Evolutionary conservation across 2,113 vertebrate genomes (phyloP).

Genomic region (Turnix velox): DNA sequence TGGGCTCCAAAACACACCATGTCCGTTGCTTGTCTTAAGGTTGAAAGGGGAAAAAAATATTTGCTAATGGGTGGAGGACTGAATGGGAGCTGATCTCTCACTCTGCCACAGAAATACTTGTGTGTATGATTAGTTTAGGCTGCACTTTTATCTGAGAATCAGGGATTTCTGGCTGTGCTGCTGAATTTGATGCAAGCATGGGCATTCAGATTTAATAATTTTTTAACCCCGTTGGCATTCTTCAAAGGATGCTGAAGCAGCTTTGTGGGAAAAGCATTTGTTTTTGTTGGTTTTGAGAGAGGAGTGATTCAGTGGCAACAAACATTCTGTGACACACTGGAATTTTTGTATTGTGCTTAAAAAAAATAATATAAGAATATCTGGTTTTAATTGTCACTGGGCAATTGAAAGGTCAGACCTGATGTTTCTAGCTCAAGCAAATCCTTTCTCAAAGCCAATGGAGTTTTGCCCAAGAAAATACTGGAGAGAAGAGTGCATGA

Average conservation of each 20-base stretch:
- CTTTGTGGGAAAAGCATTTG: neutral
- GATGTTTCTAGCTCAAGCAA: slow-evolving; percentile 36
- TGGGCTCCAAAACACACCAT: neutral
- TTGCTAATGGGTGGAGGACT: neutral
- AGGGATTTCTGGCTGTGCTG: neutral
- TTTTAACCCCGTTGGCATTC: neutral
- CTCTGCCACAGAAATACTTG: neutral
- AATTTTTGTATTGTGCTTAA: slow-evolving; percentile 14
- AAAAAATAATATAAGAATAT: neutral
- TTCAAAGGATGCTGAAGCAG: neutral
- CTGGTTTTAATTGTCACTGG: slow-evolving; percentile 46
- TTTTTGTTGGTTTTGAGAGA: slow-evolving; percentile 44
- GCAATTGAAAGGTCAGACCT: slow-evolving; percentile 57
- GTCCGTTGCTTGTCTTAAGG: neutral
- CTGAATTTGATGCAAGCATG: neutral
- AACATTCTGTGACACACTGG: neutral
- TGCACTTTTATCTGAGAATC: neutral
- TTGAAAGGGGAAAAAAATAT: neutral
- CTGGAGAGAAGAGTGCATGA: slow-evolving; percentile 16
- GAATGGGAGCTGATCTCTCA: neutral
- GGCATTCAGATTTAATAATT: neutral
- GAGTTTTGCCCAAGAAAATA: slow-evolving; percentile 62
- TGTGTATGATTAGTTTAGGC: neutral
- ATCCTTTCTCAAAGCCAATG: slow-evolving; percentile 44
- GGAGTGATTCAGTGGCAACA: neutral